A percentile compares a stretch with the other conserved stretches of the same genome.
These are phyloP conservation scores for Tethea ocularis DNA, from an alignment of 2,888 invertebrate genomes.

Conservation along the genomic window DNA sequence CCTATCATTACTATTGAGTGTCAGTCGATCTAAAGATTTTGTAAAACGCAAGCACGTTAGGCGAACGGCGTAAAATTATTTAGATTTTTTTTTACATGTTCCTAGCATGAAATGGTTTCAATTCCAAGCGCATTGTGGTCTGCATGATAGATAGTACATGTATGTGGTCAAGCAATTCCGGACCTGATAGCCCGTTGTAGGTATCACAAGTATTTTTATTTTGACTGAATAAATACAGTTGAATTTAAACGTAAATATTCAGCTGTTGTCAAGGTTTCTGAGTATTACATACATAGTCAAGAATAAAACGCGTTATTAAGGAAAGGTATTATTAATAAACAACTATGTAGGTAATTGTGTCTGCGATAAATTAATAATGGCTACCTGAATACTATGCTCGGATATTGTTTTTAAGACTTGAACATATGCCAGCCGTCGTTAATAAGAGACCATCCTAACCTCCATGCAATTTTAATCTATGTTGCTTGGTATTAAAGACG, in stretches of 20 bases:
- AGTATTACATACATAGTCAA: not conserved
- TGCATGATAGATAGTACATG: too few species aligned
- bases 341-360: constrained; percentile 18
- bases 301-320: constrained; percentile 7
- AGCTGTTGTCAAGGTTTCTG: not conserved
- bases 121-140: too few species aligned
- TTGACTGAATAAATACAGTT: too few species aligned
- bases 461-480: not conserved
- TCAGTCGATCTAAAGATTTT: too few species aligned
- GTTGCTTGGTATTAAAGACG: not conserved
- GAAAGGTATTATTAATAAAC: constrained; percentile 19
- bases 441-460: not conserved
- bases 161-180: too few species aligned
- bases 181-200: not conserved
- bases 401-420: not conserved
- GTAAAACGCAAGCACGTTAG: too few species aligned
- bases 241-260: too few species aligned
- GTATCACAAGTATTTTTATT: not conserved
- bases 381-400: constrained; percentile 26
- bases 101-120: too few species aligned
- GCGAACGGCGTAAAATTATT: too few species aligned
- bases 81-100: too few species aligned
- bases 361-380: constrained; percentile 36
- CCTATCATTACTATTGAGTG: too few species aligned
- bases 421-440: not conserved